Evolutionary conservation across 2,888 invertebrate species (phyloP), one percentile per base, ranked within the genome.

Genomic region (Epistrophella euchroma): DNA sequence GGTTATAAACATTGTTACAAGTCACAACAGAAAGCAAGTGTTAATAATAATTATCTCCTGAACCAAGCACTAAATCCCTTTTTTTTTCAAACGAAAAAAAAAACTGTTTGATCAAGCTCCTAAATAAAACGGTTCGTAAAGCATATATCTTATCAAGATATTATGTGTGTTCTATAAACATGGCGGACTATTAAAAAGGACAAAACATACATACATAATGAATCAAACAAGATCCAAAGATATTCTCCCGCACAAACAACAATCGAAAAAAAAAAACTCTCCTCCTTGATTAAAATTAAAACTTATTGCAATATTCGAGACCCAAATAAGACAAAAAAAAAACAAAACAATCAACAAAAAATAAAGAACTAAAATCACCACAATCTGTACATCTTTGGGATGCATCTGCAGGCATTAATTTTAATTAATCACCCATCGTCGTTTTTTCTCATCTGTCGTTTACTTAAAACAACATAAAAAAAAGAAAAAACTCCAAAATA

Each of bases 361-460:
- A 47, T 50, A 55, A 19, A 47, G 6, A 37, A 52, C 60, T 32
- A 47, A 74, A 79, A 60, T 70, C 70, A 86, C 77, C 77, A 84
- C 82, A 82, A 86, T 86, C 82, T 82, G 77, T 78, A 71, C 86
- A 86, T 86, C 86, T 82, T 78, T 78, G 86, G 86, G 86, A 71
- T 86, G 86, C 86, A 86, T 86, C 86, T 86, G 86, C 86, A 86
- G 86, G 82, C 86, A 82, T 86, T 86, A 86, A 86, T 86, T 86
- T 86, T 86, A 86, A 86, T 86, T 86, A 86, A 86, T 86, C 82
- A 86, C 86, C 86, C 86, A 82, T 86, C 77, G 86, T 77, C 4
- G 2, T 32, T 32, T 32, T 32, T 32, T 32, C 32, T 85, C 85
- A 56, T 85, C 76, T 85, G 85, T 80, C 72, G 60, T 70, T 81